These are phyloP conservation scores for Ictalurus punctatus DNA, from an alignment of 2,113 vertebrate species.

Conservation along the genomic window DNA sequence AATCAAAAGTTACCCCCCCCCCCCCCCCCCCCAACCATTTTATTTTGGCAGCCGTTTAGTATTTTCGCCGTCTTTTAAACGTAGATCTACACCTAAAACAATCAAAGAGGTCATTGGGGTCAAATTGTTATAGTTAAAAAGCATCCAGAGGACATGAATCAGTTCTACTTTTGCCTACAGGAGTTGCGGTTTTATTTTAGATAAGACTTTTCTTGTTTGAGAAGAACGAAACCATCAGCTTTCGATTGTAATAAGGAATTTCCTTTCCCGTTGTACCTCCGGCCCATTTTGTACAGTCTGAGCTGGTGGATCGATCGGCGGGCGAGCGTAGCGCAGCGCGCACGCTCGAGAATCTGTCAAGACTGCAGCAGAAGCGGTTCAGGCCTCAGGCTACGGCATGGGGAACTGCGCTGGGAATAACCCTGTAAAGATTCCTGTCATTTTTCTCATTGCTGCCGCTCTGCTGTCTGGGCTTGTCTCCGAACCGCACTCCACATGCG, in stretches of 20 bases:
- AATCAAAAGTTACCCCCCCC: background rate
- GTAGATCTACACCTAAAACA: background rate
- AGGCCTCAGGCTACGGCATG: background rate
- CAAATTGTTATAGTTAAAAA: background rate
- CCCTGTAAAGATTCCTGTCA: slow-evolving; percentile 71
- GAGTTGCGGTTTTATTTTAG: background rate
- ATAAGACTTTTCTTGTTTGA: background rate
- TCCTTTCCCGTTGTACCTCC: background rate
- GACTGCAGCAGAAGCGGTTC: slow-evolving; percentile 35
- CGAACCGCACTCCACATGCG: slow-evolving; percentile 14
- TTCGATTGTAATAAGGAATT: background rate
- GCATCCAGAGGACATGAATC: slow-evolving; percentile 5
- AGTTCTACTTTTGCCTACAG: background rate
- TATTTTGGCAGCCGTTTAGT: background rate
- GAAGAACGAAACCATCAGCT: background rate
- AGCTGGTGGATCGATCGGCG: background rate
- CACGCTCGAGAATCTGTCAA: slow-evolving; percentile 22
- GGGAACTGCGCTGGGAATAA: slow-evolving; percentile 64
- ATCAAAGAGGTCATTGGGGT: background rate
- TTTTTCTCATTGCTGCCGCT: slow-evolving; percentile 70
- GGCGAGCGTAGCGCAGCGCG: too few relatives aligned
- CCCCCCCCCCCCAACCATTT: background rate
- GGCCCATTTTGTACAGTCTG: too few relatives aligned
- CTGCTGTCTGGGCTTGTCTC: slow-evolving; percentile 72
- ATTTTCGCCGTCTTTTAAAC: background rate